phyloP scores from a whole-genome alignment of 2,113 vertebrate species.

The Actinemys pallida region DNA sequence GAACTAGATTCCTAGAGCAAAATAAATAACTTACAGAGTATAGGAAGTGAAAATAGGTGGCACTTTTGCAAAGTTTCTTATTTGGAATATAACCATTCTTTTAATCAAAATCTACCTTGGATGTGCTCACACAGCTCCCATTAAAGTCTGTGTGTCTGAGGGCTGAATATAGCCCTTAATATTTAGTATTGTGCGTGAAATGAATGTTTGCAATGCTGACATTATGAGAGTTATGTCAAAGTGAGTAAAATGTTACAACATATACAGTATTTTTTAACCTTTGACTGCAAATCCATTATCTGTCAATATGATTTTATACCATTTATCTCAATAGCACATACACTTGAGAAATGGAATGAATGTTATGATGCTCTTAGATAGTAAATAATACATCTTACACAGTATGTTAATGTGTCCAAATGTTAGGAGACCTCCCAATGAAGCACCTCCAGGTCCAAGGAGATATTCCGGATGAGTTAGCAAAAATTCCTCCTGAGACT shows the following conservation, averaged over 20 bases:
- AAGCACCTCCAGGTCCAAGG: not conserved
- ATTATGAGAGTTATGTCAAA: not conserved
- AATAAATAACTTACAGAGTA: conserved; percentile 25
- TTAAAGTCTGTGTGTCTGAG: not conserved
- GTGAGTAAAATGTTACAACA: not conserved
- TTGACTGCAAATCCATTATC: conserved; percentile 34
- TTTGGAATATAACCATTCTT: not conserved
- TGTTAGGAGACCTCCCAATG: not conserved
- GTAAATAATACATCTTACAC: conserved; percentile 11
- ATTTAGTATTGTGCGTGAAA: not conserved
- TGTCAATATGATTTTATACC: conserved; percentile 11
- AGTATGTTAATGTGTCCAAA: not conserved
- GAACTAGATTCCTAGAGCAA: conserved; percentile 40
- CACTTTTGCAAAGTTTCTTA: not conserved
- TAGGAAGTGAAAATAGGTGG: conserved; percentile 18
- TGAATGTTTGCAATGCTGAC: conserved; percentile 8
- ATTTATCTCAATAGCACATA: conserved; percentile 6
- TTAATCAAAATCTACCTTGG: not conserved
- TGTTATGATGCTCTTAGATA: not conserved
- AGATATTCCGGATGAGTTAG: not conserved
- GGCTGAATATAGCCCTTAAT: conserved; percentile 19
- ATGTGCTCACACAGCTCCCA: not conserved
- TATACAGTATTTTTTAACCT: not conserved
- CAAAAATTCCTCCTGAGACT: not conserved
- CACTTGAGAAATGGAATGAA: conserved; percentile 31